Conservation (phyloP, 2,888 invertebrate genomes). For the Philonicus albiceps region DNA sequence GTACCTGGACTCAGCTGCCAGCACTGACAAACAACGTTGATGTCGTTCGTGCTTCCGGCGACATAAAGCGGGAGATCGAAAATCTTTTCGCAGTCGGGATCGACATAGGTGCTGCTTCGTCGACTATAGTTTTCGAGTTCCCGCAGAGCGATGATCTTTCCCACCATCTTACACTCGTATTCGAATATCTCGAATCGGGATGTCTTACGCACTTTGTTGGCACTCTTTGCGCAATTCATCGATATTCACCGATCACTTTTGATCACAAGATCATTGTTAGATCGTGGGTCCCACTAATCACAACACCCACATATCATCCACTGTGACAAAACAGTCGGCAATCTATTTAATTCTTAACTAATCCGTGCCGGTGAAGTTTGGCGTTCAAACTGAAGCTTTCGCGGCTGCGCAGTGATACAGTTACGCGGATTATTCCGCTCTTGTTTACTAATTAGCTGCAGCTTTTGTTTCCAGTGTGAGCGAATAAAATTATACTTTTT, state of each 20-base stretch:
- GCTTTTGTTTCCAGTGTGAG: background rate
- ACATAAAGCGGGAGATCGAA: slow-evolving; percentile 61
- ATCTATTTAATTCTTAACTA: background rate
- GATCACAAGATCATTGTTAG: background rate
- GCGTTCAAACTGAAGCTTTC: background rate
- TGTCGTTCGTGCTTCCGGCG: slow-evolving; percentile 61
- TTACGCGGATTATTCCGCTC: background rate
- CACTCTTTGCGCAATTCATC: background rate
- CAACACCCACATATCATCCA: background rate
- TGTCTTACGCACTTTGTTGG: background rate
- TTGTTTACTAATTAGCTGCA: background rate
- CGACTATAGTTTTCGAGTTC: slow-evolving; percentile 62
- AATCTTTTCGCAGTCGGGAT: slow-evolving; percentile 64
- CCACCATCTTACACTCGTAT: slow-evolving; percentile 56
- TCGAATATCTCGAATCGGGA: background rate
- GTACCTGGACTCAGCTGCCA: slow-evolving; percentile 63
- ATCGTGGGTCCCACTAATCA: background rate
- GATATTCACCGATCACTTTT: background rate
- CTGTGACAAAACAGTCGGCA: background rate
- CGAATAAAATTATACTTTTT: background rate
- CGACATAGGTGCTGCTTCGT: slow-evolving; percentile 63
- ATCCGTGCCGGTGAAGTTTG: background rate
- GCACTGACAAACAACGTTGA: slow-evolving; percentile 62
- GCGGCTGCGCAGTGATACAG: background rate
- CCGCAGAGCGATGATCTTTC: slow-evolving; percentile 61